Base-by-base conservation (phyloP, 2,888 invertebrate genomes). In the Parapristionchus giblindavisi region DNA sequence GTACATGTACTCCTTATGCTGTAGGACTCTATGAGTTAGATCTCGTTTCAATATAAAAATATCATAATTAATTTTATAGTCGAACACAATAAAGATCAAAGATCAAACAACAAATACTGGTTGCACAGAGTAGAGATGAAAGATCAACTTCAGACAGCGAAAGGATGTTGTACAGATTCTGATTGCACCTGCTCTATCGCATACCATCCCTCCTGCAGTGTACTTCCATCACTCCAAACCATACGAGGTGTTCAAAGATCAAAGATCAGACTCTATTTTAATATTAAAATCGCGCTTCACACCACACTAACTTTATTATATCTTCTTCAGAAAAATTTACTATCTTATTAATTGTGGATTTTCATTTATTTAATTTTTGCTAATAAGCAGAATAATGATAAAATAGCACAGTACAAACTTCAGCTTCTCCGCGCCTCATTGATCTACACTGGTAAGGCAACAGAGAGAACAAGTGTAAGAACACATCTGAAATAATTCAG, bases 161-260 rank as follows among this genome's bases (percentile, higher is more conserved):
- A 29, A 32, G 32, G 66, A 66, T 11, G 51, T 66, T 21, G 51
- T 66, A 0, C 48, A 66, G 51, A 66, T 66, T 51, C 66, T 66
- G 8, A 51, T 66, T n/a, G 66, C 66, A 14, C 66, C 66, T 32
- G 66, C 66, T n/a, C 51, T 66, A 6, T 66, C 66, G 6, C 51
- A 21, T 27, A 8, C 66, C 32, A 51, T 66, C 6, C 51, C 66
- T 32, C 66, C 66, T 6, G 66, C 66, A 1, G 11, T 51, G 2
- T 51, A 66, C 66, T 66, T 66, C 66, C 66, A 66, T 34, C 51
- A 66, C 34, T 17, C 66, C 3, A 66, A 66, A n/a, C 66, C 66
- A 66, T 66, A 66, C 51, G 66, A 66, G 66, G 63, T 63, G 38
- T 36, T 24, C 61, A n/a, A n/a, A n/a, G n/a, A n/a, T n/a, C n/a